Evolutionary conservation across 2,113 vertebrate genomes (phyloP).

Genomic region (Apeltes quadracus): DNA sequence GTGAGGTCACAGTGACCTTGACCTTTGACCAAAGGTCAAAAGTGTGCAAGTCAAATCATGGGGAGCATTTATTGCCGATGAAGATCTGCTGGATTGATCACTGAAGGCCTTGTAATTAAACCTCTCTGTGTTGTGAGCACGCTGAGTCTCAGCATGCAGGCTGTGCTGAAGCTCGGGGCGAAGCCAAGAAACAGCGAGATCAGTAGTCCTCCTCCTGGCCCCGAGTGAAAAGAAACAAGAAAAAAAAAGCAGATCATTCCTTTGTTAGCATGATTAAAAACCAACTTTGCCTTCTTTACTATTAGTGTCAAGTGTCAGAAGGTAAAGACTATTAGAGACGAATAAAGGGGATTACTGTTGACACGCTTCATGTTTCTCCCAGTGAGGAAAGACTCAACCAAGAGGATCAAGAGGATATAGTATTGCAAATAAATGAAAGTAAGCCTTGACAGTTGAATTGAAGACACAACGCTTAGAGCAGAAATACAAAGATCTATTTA

Average conservation of each 20-base stretch:
- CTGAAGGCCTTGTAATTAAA: too few relatives aligned
- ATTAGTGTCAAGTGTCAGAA: background rate
- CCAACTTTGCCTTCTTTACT: background rate
- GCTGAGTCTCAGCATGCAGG: too few relatives aligned
- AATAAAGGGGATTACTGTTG: slow-evolving; percentile 17
- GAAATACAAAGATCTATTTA: slow-evolving; percentile 8
- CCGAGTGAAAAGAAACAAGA: slow-evolving; percentile 21
- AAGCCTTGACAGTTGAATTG: slow-evolving; percentile 9
- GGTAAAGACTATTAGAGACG: slow-evolving; percentile 1
- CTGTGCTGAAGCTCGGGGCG: background rate
- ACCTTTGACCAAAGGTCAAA: too few relatives aligned
- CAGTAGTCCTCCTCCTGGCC: slow-evolving; percentile 8
- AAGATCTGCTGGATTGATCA: too few relatives aligned
- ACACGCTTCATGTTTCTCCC: background rate
- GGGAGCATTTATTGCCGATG: too few relatives aligned
- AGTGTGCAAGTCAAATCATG: too few relatives aligned
- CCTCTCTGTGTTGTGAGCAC: too few relatives aligned
- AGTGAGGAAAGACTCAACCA: background rate
- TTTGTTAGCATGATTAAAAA: slow-evolving; percentile 9
- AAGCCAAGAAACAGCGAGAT: slow-evolving; percentile 8
- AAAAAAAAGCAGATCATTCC: background rate
- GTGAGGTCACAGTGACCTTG: too few relatives aligned
- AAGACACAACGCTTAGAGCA: slow-evolving; percentile 1
- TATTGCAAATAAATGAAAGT: background rate
- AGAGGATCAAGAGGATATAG: background rate